Evolutionary conservation across 1,140 invertebrate species (phyloP).

Genomic region (Anastrepha ludens): DNA sequence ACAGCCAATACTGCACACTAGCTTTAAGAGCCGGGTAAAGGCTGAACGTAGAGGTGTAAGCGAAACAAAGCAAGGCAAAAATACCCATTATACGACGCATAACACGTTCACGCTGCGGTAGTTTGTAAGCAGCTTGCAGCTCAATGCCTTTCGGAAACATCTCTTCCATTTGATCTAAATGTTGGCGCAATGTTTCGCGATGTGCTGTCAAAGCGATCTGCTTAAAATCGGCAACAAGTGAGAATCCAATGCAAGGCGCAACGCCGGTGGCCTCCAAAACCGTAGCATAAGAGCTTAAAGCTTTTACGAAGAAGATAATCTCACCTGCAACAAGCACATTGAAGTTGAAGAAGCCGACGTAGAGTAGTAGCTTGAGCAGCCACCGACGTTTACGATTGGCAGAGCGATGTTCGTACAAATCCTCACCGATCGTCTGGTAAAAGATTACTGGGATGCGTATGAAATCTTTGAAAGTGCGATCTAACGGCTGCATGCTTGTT

Average conservation of each 20-base stretch:
- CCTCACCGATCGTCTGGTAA: slow-evolving; percentile 68
- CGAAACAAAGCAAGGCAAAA: slow-evolving; percentile 66
- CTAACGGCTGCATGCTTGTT: background rate
- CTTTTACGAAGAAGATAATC: slow-evolving; percentile 65
- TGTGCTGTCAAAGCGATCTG: slow-evolving; percentile 62
- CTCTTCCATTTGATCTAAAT: slow-evolving; percentile 65
- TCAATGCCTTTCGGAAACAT: slow-evolving; percentile 64
- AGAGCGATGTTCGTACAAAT: slow-evolving; percentile 68
- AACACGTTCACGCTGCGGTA: slow-evolving; percentile 61
- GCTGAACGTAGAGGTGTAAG: slow-evolving; percentile 66
- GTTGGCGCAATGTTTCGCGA: slow-evolving; percentile 58
- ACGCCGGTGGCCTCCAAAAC: slow-evolving; percentile 67
- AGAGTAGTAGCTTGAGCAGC: slow-evolving; percentile 63
- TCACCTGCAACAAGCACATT: slow-evolving; percentile 67
- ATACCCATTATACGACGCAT: slow-evolving; percentile 67
- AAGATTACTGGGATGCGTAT: slow-evolving; percentile 66
- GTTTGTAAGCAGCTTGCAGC: slow-evolving; percentile 60
- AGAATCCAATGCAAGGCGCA: slow-evolving; percentile 71
- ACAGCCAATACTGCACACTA: slow-evolving; percentile 62
- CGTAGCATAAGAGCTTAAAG: slow-evolving; percentile 64
- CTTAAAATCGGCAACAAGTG: slow-evolving; percentile 67
- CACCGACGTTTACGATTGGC: slow-evolving; percentile 57
- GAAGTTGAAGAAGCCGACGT: slow-evolving; percentile 68
- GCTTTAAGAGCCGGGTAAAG: slow-evolving; percentile 68
- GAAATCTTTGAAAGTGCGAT: slow-evolving; percentile 62